phyloP scores from a whole-genome alignment of 2,113 vertebrate species.

The Edolisoma coerulescens region DNA sequence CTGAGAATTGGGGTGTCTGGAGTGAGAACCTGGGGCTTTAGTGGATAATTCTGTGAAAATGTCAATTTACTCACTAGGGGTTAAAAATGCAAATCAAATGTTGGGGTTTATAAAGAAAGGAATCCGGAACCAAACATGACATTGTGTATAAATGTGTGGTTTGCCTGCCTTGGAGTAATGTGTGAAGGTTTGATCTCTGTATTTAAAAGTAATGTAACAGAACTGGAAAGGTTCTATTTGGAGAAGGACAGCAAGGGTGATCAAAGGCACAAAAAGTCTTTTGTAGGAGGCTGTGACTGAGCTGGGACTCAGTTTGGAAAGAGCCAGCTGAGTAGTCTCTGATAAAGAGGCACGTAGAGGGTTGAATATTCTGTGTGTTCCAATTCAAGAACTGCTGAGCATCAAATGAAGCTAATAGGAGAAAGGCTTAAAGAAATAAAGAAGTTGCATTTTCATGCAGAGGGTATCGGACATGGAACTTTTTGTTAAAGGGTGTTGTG shows the following conservation, averaged over 20 bases:
- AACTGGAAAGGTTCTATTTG: not conserved
- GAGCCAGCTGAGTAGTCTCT: not conserved
- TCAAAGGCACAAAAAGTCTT: not conserved
- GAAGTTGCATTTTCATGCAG: not conserved
- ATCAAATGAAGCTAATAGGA: not conserved
- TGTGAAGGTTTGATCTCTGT: not conserved
- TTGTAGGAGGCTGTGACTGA: not conserved
- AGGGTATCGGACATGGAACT: accelerated
- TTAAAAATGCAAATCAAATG: not conserved
- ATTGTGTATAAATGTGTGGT: not conserved
- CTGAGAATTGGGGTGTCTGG: not conserved
- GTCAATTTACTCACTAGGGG: not conserved
- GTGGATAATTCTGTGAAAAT: not conserved
- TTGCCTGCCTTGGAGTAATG: not conserved
- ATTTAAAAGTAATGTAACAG: not conserved
- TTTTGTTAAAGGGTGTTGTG: not conserved
- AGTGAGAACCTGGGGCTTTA: not conserved
- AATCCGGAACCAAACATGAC: not conserved
- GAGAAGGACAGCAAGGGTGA: not conserved
- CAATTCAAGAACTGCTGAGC: not conserved
- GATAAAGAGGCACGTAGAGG: not conserved
- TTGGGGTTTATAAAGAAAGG: not conserved
- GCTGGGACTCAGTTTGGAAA: not conserved
- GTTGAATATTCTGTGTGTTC: not conserved
- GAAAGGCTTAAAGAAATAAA: not conserved